Percentiles rank a stretch among this genome's conserved stretches.
phyloP scores from a whole-genome alignment of 1,140 invertebrate genomes.

The Camponotus pennsylvanicus region DNA sequence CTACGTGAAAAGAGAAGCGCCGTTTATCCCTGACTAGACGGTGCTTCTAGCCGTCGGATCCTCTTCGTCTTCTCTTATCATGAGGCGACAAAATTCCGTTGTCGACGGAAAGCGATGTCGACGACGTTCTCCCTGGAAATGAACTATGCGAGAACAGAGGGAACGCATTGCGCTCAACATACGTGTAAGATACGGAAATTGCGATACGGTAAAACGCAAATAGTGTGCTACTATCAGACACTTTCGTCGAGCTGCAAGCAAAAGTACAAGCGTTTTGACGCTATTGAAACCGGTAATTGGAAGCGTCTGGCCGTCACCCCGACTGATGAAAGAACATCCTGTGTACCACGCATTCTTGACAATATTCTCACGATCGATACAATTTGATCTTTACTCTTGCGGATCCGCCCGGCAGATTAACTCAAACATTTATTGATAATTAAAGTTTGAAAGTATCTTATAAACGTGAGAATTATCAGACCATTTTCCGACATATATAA shows the following conservation, averaged over 20 bases:
- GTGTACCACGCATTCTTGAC: conserved; percentile 3
- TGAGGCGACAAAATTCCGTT: conserved; percentile 42
- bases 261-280: conserved; percentile 45
- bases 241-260: conserved; percentile 31
- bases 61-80: conserved; percentile 47
- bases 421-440: conserved; percentile 14
- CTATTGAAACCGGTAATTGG: conserved; percentile 50
- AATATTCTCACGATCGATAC: conserved; percentile 25
- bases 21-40: conserved; percentile 23
- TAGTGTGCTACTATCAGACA: conserved; percentile 4
- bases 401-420: conserved; percentile 8
- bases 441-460: neutral
- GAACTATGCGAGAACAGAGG: conserved; percentile 53
- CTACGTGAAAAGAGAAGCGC: conserved; percentile 35
- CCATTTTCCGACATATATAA: neutral
- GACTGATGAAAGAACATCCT: conserved; percentile 35
- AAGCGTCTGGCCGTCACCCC: conserved; percentile 35
- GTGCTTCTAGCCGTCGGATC: neutral
- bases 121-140: conserved; percentile 46
- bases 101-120: conserved; percentile 10
- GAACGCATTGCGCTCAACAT: neutral
- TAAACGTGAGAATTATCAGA: neutral
- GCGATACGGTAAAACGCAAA: conserved; percentile 40
- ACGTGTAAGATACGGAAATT: conserved; percentile 53
- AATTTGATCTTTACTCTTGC: neutral